phyloP scores from a whole-genome alignment of 2,113 vertebrate species.

The Hystrix cristata region DNA sequence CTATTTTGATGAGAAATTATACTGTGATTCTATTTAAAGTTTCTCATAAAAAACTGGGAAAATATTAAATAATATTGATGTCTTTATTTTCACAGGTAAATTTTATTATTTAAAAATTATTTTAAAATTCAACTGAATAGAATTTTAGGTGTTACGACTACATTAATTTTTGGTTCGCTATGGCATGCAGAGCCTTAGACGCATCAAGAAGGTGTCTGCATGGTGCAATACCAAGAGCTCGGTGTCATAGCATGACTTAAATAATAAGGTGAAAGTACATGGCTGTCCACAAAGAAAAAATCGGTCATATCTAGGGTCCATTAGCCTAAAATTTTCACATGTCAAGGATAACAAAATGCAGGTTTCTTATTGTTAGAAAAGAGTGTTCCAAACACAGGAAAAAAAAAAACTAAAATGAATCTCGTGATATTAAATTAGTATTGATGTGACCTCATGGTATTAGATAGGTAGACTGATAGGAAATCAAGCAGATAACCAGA shows the following conservation, averaged over 20 bases:
- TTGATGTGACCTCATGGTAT: not conserved
- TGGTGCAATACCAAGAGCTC: fast-evolving
- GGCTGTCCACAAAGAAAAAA: not conserved
- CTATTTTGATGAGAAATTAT: not conserved
- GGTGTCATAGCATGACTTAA: not conserved
- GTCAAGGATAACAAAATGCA: not conserved
- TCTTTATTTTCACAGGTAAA: not conserved
- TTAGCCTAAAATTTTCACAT: not conserved
- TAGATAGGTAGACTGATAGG: not conserved
- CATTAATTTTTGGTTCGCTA: not conserved
- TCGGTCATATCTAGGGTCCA: not conserved
- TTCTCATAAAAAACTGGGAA: not conserved
- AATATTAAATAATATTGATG: not conserved
- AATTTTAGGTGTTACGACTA: not conserved
- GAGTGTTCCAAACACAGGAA: not conserved
- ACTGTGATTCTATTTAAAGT: not conserved
- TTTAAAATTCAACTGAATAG: not conserved
- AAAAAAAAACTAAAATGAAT: not conserved
- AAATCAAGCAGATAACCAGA: not conserved
- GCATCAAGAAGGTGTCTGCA: not conserved
- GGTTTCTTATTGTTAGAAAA: not conserved
- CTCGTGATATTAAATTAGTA: not conserved
- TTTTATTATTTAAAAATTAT: not conserved
- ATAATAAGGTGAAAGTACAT: not conserved
- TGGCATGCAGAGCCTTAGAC: not conserved